Conservation (phyloP, 1,140 invertebrate genomes). For the Nasonia vitripennis region DNA sequence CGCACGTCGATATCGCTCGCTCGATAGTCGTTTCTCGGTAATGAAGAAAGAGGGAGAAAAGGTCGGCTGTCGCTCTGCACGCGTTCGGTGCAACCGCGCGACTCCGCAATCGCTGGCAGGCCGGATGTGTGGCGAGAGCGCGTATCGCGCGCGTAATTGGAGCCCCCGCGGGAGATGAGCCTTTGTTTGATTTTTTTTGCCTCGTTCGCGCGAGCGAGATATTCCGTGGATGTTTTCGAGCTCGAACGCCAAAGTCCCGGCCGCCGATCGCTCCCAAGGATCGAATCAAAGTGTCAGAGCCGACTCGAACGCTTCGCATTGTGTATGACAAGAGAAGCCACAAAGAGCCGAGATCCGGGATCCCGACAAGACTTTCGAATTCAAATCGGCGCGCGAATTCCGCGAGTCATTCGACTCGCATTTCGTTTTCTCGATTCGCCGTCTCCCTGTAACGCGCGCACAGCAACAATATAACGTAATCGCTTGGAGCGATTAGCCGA, state of each 20-base stretch:
- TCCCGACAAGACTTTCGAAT: slow-evolving; percentile 62
- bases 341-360: slow-evolving; percentile 58
- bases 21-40: slow-evolving; percentile 45
- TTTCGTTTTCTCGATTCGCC: slow-evolving; percentile 43
- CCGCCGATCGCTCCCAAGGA: slow-evolving; percentile 6
- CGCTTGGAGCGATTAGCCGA: slow-evolving; percentile 40
- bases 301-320: slow-evolving; percentile 12
- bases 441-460: not conserved
- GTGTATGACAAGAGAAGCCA: slow-evolving; percentile 24
- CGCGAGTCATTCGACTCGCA: slow-evolving; percentile 48
- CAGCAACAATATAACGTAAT: not conserved
- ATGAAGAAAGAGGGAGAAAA: slow-evolving; percentile 47
- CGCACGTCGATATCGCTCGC: slow-evolving; percentile 36
- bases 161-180: not conserved
- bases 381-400: slow-evolving; percentile 59
- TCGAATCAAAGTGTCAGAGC: slow-evolving; percentile 24
- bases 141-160: slow-evolving; percentile 44
- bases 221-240: no score
- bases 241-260: no score
- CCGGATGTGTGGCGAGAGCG: slow-evolving; percentile 22
- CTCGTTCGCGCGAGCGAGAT: no score
- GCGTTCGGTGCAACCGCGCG: slow-evolving; percentile 45
- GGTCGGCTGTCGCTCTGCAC: slow-evolving; percentile 23
- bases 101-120: slow-evolving; percentile 40
- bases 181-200: no score